Evolutionary conservation across 2,113 vertebrate species (phyloP).

Genomic region (Chelonoidis abingdonii): DNA sequence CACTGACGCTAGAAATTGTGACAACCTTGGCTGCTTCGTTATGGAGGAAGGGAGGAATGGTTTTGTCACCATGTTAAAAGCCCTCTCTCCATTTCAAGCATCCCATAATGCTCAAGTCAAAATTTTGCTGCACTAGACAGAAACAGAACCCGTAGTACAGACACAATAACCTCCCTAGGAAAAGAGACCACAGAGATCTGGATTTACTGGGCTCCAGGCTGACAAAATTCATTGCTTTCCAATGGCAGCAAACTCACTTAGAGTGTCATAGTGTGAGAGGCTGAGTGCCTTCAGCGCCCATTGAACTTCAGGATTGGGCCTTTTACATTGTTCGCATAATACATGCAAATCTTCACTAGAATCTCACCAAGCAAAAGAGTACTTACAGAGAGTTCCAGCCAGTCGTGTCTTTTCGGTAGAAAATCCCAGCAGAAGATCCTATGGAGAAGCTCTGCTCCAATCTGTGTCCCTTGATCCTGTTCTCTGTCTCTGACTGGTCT

Average conservation of each 20-base stretch:
- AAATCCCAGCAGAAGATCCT: conserved; percentile 1
- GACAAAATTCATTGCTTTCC: background rate
- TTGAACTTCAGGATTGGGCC: background rate
- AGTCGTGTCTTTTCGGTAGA: background rate
- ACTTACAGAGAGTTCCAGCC: conserved; percentile 56
- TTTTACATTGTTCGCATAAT: background rate
- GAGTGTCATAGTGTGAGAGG: rapidly evolving
- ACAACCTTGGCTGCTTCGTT: background rate
- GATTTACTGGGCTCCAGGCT: background rate
- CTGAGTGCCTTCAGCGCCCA: background rate
- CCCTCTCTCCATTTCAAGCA: background rate
- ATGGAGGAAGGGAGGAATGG: background rate
- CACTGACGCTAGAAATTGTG: background rate
- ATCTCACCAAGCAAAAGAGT: background rate
- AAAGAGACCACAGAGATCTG: background rate
- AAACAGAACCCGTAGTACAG: rapidly evolving
- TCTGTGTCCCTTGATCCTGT: conserved; percentile 34
- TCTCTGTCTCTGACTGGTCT: conserved; percentile 75
- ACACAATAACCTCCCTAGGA: background rate
- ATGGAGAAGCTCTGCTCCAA: conserved; percentile 54
- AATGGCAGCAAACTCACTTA: rapidly evolving
- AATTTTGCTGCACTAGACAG: rapidly evolving
- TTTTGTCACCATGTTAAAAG: rapidly evolving
- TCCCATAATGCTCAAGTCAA: rapidly evolving
- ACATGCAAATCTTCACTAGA: background rate